Evolutionary conservation across 2,797 vertebrate species (phyloP), one percentile per base, ranked within the genome.

Genomic region (Myotis daubentonii): DNA sequence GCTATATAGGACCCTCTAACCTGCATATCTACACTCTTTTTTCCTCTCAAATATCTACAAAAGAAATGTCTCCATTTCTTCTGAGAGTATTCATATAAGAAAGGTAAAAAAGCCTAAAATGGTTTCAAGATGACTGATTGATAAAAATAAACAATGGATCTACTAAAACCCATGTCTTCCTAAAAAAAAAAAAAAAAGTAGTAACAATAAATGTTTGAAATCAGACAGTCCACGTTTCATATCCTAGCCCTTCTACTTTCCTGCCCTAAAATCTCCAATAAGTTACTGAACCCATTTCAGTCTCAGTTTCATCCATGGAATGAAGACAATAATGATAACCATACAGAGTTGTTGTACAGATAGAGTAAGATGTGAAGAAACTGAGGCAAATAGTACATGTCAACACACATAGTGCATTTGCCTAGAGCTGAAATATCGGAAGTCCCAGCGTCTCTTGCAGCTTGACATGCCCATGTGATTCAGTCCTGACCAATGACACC

Each of bases 101-200:
- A 23, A 80, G 79, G 75, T 60, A 20, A 89, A 91, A 94, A 53
- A 23, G 23, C 49, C 65, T 68, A 49, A 90, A 85, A 87, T 41
- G 8, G 30, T 70, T 89, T 89, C 68, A 78, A 81, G 53, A 25
- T 65, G 41, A 55, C 13, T 70, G 25, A 25, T 7, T 71, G 33
- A 22, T 55, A 85, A 74, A 60, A 71, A 85, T 28, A 44, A 74
- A 75, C 28, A 79, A 53, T 20, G 10, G 41, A 83, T 22, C 23
- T 72, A 49, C 20, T 55, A 87, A 55, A 96, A 84, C 0, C 2
- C 8, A 7, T 15, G 4, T 65, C 20, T 92, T 60, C 66, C 57
- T 49, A 83, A 41, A 70, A 51, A 53, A 81, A 38, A 75, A 44
- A 44, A 75, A 44, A 44, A 13, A 47, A 11, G 47, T 10, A 76